Percentiles rank a stretch among this genome's conserved stretches.
Conservation (phyloP, 2,113 vertebrate species). For the Plecturocebus donacophilus region DNA sequence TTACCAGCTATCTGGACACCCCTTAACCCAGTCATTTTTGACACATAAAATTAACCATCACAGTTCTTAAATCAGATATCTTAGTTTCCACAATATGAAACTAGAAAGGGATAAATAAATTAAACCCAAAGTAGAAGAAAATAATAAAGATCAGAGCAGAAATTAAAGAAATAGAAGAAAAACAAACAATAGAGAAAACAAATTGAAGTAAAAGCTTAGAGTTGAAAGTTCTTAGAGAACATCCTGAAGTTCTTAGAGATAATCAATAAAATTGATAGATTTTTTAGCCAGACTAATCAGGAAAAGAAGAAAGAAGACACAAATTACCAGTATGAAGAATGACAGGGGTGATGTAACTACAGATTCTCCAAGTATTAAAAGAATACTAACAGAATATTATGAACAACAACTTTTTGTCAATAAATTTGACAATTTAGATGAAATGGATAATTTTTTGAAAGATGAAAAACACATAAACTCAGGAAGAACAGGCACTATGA, state of each 20-base stretch:
- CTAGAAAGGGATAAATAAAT: conserved; percentile 53
- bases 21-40: not conserved
- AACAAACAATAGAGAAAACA: conserved; percentile 48
- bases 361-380: conserved; percentile 16
- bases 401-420: not conserved
- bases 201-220: conserved; percentile 34
- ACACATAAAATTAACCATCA: not conserved
- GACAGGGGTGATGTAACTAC: not conserved
- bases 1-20: not conserved
- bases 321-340: conserved; percentile 38
- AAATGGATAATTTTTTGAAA: conserved; percentile 27
- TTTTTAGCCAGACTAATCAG: conserved; percentile 32
- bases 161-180: conserved; percentile 34
- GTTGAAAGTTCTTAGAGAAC: not conserved
- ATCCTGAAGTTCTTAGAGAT: not conserved
- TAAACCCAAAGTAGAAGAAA: conserved; percentile 26
- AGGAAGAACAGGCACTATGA: conserved; percentile 3
- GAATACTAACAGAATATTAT: conserved; percentile 8
- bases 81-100: conserved; percentile 17
- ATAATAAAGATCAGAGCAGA: conserved; percentile 41
- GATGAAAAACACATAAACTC: not conserved
- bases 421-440: conserved; percentile 27
- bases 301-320: conserved; percentile 50
- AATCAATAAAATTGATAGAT: conserved; percentile 38
- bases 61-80: conserved; percentile 16